A percentile compares a stretch with the other conserved stretches of the same genome.
Conservation (phyloP, 2,113 vertebrate genomes). For the Odocoileus hemionus region DNA sequence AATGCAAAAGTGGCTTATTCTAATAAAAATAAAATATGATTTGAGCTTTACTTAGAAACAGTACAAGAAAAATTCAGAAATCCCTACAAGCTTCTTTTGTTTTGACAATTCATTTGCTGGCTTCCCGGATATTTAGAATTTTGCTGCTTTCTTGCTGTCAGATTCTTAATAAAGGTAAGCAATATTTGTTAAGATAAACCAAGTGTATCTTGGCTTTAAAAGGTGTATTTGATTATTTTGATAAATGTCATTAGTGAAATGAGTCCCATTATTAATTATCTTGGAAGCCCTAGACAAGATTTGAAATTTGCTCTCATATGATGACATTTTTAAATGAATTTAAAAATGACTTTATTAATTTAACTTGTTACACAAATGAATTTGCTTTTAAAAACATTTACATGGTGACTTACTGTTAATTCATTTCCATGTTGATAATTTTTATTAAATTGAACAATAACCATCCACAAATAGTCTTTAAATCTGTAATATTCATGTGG, state of each 20-base stretch:
- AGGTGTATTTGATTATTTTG: background rate
- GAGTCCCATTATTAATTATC: background rate
- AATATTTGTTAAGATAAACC: background rate
- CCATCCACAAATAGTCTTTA: background rate
- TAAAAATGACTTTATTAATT: constrained; percentile 10
- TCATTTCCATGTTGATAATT: background rate
- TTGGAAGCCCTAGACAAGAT: constrained; percentile 27
- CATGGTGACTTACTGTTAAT: background rate
- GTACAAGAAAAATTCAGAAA: background rate
- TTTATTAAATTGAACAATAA: background rate
- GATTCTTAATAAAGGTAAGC: constrained; percentile 23
- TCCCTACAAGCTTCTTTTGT: background rate
- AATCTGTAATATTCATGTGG: background rate
- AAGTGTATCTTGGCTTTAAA: constrained; percentile 38
- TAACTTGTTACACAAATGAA: constrained; percentile 3
- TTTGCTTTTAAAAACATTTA: background rate
- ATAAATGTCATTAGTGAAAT: constrained; percentile 7
- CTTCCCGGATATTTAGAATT: constrained; percentile 11
- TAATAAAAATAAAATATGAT: background rate
- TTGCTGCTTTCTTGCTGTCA: background rate
- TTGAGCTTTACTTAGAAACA: constrained; percentile 3
- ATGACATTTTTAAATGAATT: constrained; percentile 41
- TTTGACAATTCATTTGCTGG: constrained; percentile 29
- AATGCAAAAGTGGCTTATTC: background rate
- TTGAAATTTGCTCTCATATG: constrained; percentile 9